Conservation (phyloP, 2,888 invertebrate species). For the Trachelus tabidus region DNA sequence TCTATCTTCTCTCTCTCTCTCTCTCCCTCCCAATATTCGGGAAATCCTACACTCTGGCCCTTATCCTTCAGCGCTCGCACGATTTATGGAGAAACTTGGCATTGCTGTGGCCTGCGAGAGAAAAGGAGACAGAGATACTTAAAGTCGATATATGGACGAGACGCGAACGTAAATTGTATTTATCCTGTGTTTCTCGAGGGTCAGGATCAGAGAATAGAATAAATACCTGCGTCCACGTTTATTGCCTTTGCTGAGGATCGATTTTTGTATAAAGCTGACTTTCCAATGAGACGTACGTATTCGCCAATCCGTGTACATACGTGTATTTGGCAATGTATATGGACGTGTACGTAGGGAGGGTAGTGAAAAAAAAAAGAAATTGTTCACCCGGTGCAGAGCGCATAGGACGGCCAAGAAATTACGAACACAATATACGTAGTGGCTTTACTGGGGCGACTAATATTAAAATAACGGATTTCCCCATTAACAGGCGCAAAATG, state of each 20-base stretch:
- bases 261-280: background rate
- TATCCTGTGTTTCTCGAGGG: background rate
- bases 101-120: background rate
- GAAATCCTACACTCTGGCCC: background rate
- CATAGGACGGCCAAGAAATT: background rate
- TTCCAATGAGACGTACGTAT: background rate
- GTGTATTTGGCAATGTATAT: too few relatives aligned
- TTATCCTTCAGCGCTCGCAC: slow-evolving; percentile 19
- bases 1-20: slow-evolving; percentile 6
- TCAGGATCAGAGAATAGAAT: background rate
- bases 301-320: background rate
- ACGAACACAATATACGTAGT: slow-evolving; percentile 9
- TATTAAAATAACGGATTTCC: slow-evolving; percentile 50
- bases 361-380: background rate
- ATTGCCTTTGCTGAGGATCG: background rate
- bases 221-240: background rate
- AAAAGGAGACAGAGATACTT: background rate
- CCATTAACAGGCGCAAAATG: slow-evolving; percentile 38
- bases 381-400: background rate
- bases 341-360: too few relatives aligned
- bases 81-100: slow-evolving; percentile 41
- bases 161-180: background rate
- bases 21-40: slow-evolving; percentile 27
- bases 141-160: background rate
- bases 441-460: slow-evolving; percentile 42